Evolutionary conservation across 2,113 vertebrate genomes (phyloP), one percentile per base, ranked within the genome.

Genomic region (Prunella himalayana): DNA sequence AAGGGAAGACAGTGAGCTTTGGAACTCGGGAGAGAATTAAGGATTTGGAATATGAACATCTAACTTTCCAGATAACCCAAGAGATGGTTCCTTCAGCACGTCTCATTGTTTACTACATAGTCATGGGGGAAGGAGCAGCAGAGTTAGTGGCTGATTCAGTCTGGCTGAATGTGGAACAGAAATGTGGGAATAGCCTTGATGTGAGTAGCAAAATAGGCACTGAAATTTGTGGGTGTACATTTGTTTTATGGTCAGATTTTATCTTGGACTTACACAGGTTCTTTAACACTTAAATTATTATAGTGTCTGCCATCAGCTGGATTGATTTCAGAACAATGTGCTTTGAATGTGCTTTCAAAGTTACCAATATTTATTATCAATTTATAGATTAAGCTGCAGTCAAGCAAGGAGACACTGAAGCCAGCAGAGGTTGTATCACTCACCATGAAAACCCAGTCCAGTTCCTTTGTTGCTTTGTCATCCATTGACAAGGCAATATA

Each of bases 71-170:
- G 84, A 97, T 99, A 80, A 99, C 98, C 3, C 15, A 97, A 13
- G 76, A 97, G 77, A 99, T 99, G 99, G 98, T 98, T 73, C 99
- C 99, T 31, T 99, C 99, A 35, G 97, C 98, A 41, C 98, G 99
- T 9, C 97, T 99, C 47, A 75, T 99, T 92, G 99, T 99, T 82
- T 99, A 99, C 94, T 99, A 99, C 96, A 98, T 99, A 47, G 96
- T 99, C 68, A 97, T 59, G 5, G 99, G 98, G 72, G 99, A 99
- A 90, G 90, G 97, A 45, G 97, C 79, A 4, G 97, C 98, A 2
- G 99, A 99, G 95, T 94, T 99, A 85, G 99, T 99, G 64, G 98
- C 99, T 23, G 99, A 99, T 94, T 99, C 99, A 1, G 87, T 99
- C 18, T 99, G 99, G 99, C 87, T 99, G 84, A 97, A 98, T 4